Evolutionary conservation across 2,113 vertebrate species (phyloP), one percentile per base, ranked within the genome.

Genomic region (Nansenia antarctica): DNA sequence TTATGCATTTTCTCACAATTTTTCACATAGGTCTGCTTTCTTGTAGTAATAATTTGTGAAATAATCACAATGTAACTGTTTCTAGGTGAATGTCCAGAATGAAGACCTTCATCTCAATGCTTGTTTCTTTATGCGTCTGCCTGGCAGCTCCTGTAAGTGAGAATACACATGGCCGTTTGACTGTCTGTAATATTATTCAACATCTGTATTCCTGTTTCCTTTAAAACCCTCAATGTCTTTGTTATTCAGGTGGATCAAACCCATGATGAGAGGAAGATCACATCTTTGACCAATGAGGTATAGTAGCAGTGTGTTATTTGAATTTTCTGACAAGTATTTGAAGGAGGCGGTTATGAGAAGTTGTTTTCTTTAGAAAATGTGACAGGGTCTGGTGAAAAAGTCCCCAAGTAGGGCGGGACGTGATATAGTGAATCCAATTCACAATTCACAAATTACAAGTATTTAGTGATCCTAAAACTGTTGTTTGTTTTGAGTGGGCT

Each of bases 121-220:
- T 69, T 26, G 35, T 26, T 14, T 52, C 42, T 9, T 22, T 59
- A 22, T 30, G 39, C 31, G 8, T 58, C 7, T 30, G 54, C 29
- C 66, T 69, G 6, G 55, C 66, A 32, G 27, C 53, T 69, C 66
- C 66, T 59, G 66, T 69, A 31, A 69, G 66, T 69, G 9, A 6
- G 45, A 30, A 9, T 62, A 22, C 2, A 37, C 37, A 42, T 42
- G 15, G 5, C 34, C 60, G n/a, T 14, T 42, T 24, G 2, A 62
- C 9, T 5, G n/a, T 35, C 5, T 60, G 15, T 32, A 22, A 24
- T 54, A 22, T 11, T 22, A 54, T 24, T 54, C 9, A 42, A 14
- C 18, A 26, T 11, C 24, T 9, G 52, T 54, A 24, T 24, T 20
- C 20, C n/a, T 8, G n/a, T 20, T n/a, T 52, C 47, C 6, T 22